Evolutionary conservation across 1,140 invertebrate species (phyloP).

Genomic region (Calliphora vicina): DNA sequence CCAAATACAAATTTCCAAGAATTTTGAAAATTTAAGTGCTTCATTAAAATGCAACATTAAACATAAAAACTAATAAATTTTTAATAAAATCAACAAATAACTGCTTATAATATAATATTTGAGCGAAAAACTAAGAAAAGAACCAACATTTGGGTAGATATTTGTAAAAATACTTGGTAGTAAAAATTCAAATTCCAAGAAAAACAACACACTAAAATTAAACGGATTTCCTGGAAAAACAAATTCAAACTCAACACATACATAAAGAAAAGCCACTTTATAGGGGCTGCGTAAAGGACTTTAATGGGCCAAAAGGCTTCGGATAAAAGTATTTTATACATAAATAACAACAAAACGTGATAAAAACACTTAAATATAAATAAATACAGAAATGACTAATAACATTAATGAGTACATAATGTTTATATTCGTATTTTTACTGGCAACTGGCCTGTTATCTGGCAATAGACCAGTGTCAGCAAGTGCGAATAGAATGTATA

Average conservation of each 20-base stretch:
- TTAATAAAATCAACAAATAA: background rate
- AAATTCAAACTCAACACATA: conserved; percentile 11
- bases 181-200: conserved; percentile 29
- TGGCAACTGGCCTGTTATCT: background rate
- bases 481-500: background rate
- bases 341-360: background rate
- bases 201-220: conserved; percentile 32
- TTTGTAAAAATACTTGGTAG: background rate
- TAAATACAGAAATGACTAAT: conserved; percentile 18
- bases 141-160: background rate
- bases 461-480: background rate
- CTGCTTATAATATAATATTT: background rate
- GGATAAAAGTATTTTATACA: background rate
- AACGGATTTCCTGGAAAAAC: conserved; percentile 6
- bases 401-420: background rate
- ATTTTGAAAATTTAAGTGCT: conserved; percentile 31
- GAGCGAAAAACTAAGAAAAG: background rate
- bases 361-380: background rate
- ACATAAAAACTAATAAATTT: background rate
- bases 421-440: background rate
- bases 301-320: background rate
- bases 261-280: background rate
- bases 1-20: conserved; percentile 28
- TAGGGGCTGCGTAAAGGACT: conserved; percentile 23
- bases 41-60: background rate